A percentile compares a stretch with the other conserved stretches of the same genome.
phyloP scores from a whole-genome alignment of 92 coral and sea anemone genomes.

The Umimayanthus chanpuru region DNA sequence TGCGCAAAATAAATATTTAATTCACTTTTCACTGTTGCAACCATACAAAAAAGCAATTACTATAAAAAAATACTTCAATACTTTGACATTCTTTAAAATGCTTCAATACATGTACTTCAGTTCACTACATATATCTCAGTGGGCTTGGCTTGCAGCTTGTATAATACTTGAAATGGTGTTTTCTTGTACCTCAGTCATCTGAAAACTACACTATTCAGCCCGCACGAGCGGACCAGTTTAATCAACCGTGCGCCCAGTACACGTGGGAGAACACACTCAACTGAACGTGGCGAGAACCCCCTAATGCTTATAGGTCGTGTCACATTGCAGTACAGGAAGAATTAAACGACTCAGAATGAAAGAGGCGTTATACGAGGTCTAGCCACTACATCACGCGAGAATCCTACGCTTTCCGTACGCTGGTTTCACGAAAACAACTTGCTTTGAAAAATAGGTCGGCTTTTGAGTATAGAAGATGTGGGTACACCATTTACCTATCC shows the following conservation, averaged over 20 bases:
- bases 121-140: too few relatives aligned
- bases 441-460: background rate
- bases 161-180: background rate
- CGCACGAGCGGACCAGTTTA: background rate
- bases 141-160: too few relatives aligned
- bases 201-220: background rate
- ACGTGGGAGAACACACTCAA: background rate
- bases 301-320: background rate
- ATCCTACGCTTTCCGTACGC: constrained; percentile 41
- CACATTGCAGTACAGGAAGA: background rate
- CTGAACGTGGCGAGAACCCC: background rate
- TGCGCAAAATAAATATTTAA: background rate
- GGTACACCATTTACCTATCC: constrained; percentile 2
- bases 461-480: background rate
- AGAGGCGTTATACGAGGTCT: background rate
- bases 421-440: background rate
- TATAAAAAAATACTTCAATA: too few relatives aligned
- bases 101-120: too few relatives aligned
- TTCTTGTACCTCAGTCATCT: background rate
- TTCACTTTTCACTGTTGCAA: background rate
- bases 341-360: background rate
- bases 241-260: background rate
- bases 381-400: constrained; percentile 4
- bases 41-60: background rate
- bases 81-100: too few relatives aligned